phyloP scores from a whole-genome alignment of 1,140 invertebrate genomes.

The Drosophila tristis region DNA sequence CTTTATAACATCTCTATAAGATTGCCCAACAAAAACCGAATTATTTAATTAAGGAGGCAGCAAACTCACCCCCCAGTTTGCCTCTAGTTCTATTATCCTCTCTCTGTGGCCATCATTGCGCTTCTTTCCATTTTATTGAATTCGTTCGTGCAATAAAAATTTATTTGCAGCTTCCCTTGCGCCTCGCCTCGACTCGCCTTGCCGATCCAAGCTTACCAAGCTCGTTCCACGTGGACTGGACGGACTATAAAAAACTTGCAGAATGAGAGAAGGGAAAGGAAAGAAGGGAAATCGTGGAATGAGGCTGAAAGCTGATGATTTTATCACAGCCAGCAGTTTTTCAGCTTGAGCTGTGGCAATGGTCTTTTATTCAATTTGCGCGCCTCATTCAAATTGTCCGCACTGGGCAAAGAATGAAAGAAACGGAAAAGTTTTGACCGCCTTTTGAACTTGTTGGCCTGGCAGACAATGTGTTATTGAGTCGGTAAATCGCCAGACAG shows the following conservation, averaged over 20 bases:
- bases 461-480: conserved; percentile 49
- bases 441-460: conserved; percentile 66
- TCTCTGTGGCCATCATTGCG: conserved; percentile 2
- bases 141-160: conserved; percentile 71
- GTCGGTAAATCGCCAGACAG: conserved; percentile 36
- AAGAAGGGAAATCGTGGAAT: conserved; percentile 25
- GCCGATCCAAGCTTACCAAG: not conserved
- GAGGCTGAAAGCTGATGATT: conserved; percentile 63
- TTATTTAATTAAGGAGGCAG: conserved; percentile 60
- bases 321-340: conserved; percentile 72
- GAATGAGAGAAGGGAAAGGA: conserved; percentile 17
- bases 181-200: too few species aligned
- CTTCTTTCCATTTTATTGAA: conserved; percentile 51
- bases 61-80: conserved; percentile 14
- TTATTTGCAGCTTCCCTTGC: conserved; percentile 43
- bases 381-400: conserved; percentile 65
- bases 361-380: conserved; percentile 72
- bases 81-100: conserved; percentile 13
- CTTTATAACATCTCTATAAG: not conserved
- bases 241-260: conserved; percentile 38
- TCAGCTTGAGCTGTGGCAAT: conserved; percentile 67
- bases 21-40: conserved; percentile 7
- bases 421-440: conserved; percentile 50
- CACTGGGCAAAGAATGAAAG: conserved; percentile 4
- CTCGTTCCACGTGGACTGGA: conserved; percentile 14